These are phyloP conservation scores for Pseudomyrmex cubaensis DNA, from an alignment of 1,140 invertebrate genomes.

Conservation along the genomic window DNA sequence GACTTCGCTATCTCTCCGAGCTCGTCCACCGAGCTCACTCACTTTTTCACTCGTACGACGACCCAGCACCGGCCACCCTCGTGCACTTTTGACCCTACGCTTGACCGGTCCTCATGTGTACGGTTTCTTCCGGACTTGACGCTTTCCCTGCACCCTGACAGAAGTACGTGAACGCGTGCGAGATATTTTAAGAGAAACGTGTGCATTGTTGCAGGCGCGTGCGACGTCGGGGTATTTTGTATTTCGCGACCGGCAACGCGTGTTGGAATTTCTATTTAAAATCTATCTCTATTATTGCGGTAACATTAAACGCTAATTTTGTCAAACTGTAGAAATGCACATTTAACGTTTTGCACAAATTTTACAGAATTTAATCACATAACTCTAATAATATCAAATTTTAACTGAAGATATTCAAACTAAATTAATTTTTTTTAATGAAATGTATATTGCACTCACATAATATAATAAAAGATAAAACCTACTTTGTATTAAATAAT, in stretches of 20 bases:
- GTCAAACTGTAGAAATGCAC: neutral
- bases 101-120: constrained; percentile 70
- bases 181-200: constrained; percentile 48
- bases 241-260: neutral
- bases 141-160: neutral
- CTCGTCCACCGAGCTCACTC: constrained; percentile 12
- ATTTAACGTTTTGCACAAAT: neutral
- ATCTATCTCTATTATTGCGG: neutral
- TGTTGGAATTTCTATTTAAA: neutral
- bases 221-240: constrained; percentile 12
- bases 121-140: constrained; percentile 78
- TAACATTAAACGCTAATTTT: constrained; percentile 1
- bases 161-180: constrained; percentile 24
- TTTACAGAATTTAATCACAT: too few species aligned
- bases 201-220: constrained; percentile 10
- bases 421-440: too few species aligned
- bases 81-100: constrained; percentile 56
- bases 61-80: constrained; percentile 44
- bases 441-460: neutral
- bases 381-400: neutral
- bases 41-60: constrained; percentile 34
- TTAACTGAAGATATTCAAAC: too few species aligned
- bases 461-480: too few species aligned
- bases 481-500: too few species aligned
- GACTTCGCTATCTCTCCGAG: constrained; percentile 21